Evolutionary conservation across 2,797 vertebrate species (phyloP).

Genomic region (Anomalospiza imberbis): DNA sequence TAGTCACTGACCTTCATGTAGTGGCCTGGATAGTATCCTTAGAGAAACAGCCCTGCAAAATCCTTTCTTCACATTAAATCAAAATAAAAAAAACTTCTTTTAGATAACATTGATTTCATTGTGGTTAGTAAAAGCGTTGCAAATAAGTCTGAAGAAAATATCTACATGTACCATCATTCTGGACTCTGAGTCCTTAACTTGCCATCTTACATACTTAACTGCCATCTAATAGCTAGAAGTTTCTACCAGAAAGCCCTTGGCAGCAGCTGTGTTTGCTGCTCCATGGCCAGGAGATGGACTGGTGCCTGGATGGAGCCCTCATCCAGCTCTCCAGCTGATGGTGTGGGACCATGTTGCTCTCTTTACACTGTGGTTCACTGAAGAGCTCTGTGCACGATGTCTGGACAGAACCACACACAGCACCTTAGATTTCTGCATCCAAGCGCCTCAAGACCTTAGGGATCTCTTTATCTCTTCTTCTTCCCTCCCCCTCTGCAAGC

Average conservation of each 20-base stretch:
- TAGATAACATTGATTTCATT: not conserved
- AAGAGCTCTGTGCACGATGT: not conserved
- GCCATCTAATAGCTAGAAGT: not conserved
- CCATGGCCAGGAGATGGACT: not conserved
- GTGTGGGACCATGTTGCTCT: fast-evolving
- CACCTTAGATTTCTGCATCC: not conserved
- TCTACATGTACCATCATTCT: not conserved
- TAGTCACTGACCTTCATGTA: not conserved
- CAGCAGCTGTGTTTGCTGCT: not conserved
- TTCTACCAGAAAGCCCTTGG: not conserved
- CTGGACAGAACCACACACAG: not conserved
- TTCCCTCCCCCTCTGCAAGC: not conserved
- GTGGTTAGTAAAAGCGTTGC: not conserved
- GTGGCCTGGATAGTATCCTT: not conserved
- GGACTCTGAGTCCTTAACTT: not conserved
- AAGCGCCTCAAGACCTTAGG: not conserved
- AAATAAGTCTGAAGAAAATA: not conserved
- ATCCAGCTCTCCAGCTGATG: not conserved
- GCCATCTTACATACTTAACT: not conserved
- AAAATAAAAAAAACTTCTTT: not conserved
- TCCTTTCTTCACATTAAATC: not conserved
- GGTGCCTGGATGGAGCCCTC: not conserved
- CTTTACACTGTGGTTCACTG: fast-evolving
- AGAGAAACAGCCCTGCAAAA: not conserved
- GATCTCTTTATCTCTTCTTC: not conserved